phyloP scores from a whole-genome alignment of 1,140 invertebrate species.

The Drosophila lacertosa region DNA sequence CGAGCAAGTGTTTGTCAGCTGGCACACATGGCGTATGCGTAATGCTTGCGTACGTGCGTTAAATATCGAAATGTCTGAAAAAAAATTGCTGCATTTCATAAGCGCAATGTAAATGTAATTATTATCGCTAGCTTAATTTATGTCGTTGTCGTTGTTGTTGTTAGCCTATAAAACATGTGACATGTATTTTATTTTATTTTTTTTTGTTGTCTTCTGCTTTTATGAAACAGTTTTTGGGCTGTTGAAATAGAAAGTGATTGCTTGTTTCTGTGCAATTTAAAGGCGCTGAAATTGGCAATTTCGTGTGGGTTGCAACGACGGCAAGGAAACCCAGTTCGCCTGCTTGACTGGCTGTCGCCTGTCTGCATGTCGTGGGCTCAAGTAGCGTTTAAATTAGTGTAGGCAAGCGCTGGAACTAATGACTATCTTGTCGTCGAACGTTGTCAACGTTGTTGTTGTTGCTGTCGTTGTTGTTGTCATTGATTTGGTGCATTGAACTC shows the following conservation, averaged over 20 bases:
- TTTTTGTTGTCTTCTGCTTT: constrained; percentile 7
- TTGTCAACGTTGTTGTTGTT: constrained; percentile 44
- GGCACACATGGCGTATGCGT: constrained; percentile 57
- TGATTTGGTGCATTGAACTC: constrained; percentile 67
- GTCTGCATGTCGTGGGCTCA: constrained; percentile 46
- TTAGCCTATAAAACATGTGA: constrained; percentile 1
- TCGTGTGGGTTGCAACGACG: constrained; percentile 30
- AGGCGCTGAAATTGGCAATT: constrained; percentile 75
- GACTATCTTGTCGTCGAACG: constrained; percentile 59
- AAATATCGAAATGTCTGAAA: constrained; percentile 63
- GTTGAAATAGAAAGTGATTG: constrained; percentile 78
- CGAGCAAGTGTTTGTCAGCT: constrained; percentile 7
- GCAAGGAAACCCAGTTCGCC: not conserved
- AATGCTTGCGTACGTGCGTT: constrained; percentile 65
- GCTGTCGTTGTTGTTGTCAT: constrained; percentile 35
- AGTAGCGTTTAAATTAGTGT: constrained; percentile 76
- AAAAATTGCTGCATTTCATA: constrained; percentile 65
- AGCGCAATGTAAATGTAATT: constrained; percentile 61
- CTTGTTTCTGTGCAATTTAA: constrained; percentile 58
- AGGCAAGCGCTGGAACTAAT: constrained; percentile 78
- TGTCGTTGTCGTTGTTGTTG: too few species aligned
- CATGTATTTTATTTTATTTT: not conserved
- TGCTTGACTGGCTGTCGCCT: too few species aligned
- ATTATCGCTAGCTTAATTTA: constrained; percentile 62
- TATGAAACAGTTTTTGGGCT: constrained; percentile 41